Evolutionary conservation across 2,113 vertebrate genomes (phyloP), one percentile per base, ranked within the genome.

Genomic region (Serinus canaria): DNA sequence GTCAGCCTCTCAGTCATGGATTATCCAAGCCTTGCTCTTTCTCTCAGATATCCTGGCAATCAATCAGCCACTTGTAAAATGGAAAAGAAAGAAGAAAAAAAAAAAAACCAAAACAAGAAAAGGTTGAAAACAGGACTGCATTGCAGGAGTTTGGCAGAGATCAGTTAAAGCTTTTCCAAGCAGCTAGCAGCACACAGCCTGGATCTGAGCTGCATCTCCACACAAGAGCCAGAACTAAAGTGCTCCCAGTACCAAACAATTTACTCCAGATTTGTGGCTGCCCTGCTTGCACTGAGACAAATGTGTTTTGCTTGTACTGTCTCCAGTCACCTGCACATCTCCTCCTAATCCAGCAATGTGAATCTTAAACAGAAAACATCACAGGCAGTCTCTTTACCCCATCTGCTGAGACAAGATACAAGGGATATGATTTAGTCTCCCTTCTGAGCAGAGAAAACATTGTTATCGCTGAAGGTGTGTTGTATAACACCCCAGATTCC

Each of bases 91-190:
- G 7, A 64, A 70, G 1, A 25, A n/a, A 39, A 44, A 35, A 35
- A 47, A 30, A 28, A 15, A 11, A 49, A 49, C 8, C 8, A 9
- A 39, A 53, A 33, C 33, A 76, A 77, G 11, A 11, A 44, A 37
- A 39, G 28, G 39, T 37, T 68, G 37, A 76, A 87, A 75, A 75
- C 35, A 66, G 52, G 62, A 75, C 43, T 82, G 56, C 41, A 37
- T 68, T 73, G 74, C 58, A 81, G 74, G 87, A 89, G 74, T 60
- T 56, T 95, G 96, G 91, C 92, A 94, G 52, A 78, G 77, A 75
- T 6, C 62, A 41, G 18, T 17, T 53, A 60, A 70, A 78, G 77
- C 49, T 89, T 91, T 91, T 87, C 87, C 94, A 91, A 84, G 81
- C n/a, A 69, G 53, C 64, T 47, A 63, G 73, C 43, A 81, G 68